These are phyloP conservation scores for Coelopa frigida DNA, from an alignment of 1,140 invertebrate species.

Conservation along the genomic window DNA sequence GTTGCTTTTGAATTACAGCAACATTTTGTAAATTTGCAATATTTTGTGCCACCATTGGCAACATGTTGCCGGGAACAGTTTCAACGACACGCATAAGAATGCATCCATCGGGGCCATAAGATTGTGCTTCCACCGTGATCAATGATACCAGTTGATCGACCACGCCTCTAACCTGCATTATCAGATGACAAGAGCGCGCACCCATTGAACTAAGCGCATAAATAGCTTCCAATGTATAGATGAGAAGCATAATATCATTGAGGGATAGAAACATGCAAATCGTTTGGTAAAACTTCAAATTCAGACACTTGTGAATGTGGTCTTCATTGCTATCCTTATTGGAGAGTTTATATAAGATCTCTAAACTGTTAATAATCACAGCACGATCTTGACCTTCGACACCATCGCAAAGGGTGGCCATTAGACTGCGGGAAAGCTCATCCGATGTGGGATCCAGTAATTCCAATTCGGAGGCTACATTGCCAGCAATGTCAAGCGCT, in stretches of 20 bases:
- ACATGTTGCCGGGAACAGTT: slow-evolving; percentile 58
- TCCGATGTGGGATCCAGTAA: slow-evolving; percentile 58
- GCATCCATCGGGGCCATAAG: slow-evolving; percentile 89
- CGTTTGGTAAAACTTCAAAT: slow-evolving; percentile 63
- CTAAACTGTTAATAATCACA: slow-evolving; percentile 75
- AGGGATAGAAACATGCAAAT: slow-evolving; percentile 78
- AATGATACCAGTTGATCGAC: slow-evolving; percentile 77
- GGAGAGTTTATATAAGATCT: slow-evolving; percentile 81
- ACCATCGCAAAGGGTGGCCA: slow-evolving; percentile 71
- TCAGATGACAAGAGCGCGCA: slow-evolving; percentile 77
- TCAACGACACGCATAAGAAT: slow-evolving; percentile 95
- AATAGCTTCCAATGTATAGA: slow-evolving; percentile 88
- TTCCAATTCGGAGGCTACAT: slow-evolving; percentile 75
- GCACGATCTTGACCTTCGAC: slow-evolving; percentile 77
- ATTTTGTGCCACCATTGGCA: slow-evolving; percentile 27
- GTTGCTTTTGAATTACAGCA: slow-evolving; percentile 15
- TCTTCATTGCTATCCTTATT: slow-evolving; percentile 82
- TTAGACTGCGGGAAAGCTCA: slow-evolving; percentile 55
- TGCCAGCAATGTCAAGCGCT: slow-evolving; percentile 85
- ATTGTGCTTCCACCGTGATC: slow-evolving; percentile 86
- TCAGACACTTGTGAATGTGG: slow-evolving; percentile 59
- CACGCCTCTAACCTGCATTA: slow-evolving; percentile 75
- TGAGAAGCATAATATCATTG: slow-evolving; percentile 91
- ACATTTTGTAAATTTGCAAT: slow-evolving; percentile 22
- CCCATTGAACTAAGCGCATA: slow-evolving; percentile 90